Evolutionary conservation across 2,113 vertebrate genomes (phyloP).

Genomic region (Anguilla rostrata): DNA sequence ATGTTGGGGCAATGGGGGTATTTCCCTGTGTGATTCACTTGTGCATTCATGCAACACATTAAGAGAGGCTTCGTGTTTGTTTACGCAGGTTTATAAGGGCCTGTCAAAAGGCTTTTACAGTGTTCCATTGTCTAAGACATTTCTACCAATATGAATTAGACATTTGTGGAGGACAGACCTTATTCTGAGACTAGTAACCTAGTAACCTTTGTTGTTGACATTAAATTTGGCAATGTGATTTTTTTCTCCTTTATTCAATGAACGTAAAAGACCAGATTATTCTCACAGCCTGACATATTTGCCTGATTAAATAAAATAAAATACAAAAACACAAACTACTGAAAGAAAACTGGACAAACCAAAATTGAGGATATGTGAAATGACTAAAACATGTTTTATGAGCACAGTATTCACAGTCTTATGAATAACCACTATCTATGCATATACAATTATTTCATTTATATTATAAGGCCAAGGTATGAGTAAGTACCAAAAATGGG

Average conservation of each 20-base stretch:
- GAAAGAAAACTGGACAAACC: not conserved
- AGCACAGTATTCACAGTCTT: not conserved
- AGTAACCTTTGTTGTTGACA: conserved; percentile 51
- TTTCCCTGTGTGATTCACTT: not conserved
- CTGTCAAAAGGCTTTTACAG: conserved; percentile 53
- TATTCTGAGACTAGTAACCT: conserved; percentile 57
- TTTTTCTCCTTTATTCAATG: conserved; percentile 55
- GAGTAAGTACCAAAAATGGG: not conserved
- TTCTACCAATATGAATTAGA: conserved; percentile 64
- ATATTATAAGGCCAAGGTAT: not conserved
- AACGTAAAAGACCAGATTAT: conserved; percentile 38
- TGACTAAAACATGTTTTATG: not conserved
- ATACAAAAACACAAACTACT: too few species aligned
- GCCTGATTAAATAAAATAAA: not conserved
- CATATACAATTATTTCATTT: not conserved
- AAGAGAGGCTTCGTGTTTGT: conserved; percentile 22
- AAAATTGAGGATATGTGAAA: not conserved
- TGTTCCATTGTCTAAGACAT: conserved; percentile 49
- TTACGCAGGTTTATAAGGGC: conserved; percentile 34
- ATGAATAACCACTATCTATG: not conserved
- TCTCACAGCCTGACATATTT: conserved; percentile 26
- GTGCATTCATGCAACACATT: conserved; percentile 14
- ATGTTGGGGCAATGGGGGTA: not conserved
- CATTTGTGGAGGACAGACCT: conserved; percentile 45
- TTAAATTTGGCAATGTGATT: conserved; percentile 52